Base-by-base conservation (phyloP, 2,113 vertebrate genomes). In the Cololabis saira region DNA sequence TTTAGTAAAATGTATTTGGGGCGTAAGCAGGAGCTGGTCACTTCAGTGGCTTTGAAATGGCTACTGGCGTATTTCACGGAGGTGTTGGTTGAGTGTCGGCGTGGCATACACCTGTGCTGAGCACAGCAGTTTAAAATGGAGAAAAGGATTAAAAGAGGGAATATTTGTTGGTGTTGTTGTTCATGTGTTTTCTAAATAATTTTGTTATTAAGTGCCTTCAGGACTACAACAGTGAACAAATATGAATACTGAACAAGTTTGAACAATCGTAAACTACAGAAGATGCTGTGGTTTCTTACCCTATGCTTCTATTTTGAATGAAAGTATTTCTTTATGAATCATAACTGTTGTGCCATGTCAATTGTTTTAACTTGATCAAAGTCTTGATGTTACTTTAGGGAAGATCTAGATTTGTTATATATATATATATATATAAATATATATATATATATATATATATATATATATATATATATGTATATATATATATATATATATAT, bases 191-290 rank as follows among this genome's bases (percentile, higher is more conserved):
- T 85, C 66, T 59, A 86, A 72, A 81, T 85, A 82, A 78, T 78
- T 80, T 74, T 52, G 24, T 93, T 70, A 80, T 93, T 84, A 96
- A 98, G 96, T 98, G 97, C 97, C 97, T 98, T 97, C 89, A 90
- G 91, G 91, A 93, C 80, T 77, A 89, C 65, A 85, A 70, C 57
- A 77, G 65, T 83, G 68, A 85, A 77, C 41, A 77, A 83, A 80
- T 78, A 74, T 71, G 70, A 88, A 77, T 77, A 78, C 63, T 68
- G 82, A 86, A 76, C 82, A 89, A 51, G 64, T 76, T 82, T 67
- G 40, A 81, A 73, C 72, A 33, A 68, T 79, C 44, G 49, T 73
- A 66, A 62, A 73, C 68, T 71, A 54, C 63, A 18, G 66, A 73
- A 61, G n/a, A 76, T 92, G 93, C 92, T 94, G 92, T 95, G 93